These are phyloP conservation scores for Cylloceria caligata DNA, from an alignment of 2,888 invertebrate genomes.

Conservation along the genomic window DNA sequence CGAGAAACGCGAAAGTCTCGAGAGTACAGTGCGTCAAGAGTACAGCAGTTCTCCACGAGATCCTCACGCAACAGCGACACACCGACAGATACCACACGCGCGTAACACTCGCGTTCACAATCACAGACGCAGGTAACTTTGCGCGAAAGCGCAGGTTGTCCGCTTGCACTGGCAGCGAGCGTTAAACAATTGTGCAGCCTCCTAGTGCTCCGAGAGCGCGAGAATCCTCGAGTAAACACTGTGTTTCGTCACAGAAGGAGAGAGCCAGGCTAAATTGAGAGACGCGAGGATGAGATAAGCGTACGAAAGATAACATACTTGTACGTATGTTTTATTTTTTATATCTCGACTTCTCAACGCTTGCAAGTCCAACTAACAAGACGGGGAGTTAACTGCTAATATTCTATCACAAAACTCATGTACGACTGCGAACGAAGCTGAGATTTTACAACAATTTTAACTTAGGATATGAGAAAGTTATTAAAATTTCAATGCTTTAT, in stretches of 20 bases:
- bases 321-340: background rate
- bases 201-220: constrained; percentile 40
- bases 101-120: constrained; percentile 14
- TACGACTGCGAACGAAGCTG: too few species aligned
- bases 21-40: background rate
- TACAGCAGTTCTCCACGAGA: background rate
- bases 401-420: background rate
- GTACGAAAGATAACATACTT: background rate
- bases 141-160: constrained; percentile 8
- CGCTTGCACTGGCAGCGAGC: constrained; percentile 14
- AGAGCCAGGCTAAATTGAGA: background rate
- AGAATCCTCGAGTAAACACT: constrained; percentile 64
- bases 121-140: background rate
- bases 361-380: background rate
- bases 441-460: background rate
- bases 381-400: background rate
- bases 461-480: background rate
- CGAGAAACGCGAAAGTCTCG: constrained; percentile 23
- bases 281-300: constrained; percentile 15
- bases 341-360: constrained; percentile 4
- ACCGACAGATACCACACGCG: background rate
- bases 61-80: background rate
- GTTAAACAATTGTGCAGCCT: constrained; percentile 64
- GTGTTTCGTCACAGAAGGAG: constrained; percentile 60
- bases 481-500: too few species aligned